Percentiles rank a stretch among this genome's conserved stretches.
Conservation (phyloP, 2,797 vertebrate species). For the Buceros bicornis region DNA sequence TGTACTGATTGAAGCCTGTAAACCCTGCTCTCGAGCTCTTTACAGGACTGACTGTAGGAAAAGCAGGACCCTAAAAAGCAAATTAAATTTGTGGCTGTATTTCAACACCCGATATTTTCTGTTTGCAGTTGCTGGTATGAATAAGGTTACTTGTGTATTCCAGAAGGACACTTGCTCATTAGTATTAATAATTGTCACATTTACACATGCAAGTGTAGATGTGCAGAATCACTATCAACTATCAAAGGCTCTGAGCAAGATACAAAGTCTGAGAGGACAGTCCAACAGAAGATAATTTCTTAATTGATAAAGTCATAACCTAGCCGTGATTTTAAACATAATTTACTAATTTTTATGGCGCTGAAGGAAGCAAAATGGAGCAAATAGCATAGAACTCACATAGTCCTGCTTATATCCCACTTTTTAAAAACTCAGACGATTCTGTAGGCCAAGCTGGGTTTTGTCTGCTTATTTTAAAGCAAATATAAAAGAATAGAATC, state of each 20-base stretch:
- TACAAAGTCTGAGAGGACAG: neutral
- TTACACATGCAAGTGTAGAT: neutral
- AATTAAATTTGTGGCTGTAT: neutral
- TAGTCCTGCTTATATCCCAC: neutral
- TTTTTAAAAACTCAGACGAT: neutral
- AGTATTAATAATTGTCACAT: neutral
- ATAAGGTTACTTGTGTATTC: neutral
- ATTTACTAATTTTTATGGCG: neutral
- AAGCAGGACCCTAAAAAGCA: neutral
- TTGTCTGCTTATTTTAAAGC: neutral
- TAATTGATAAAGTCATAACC: neutral
- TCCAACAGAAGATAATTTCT: neutral
- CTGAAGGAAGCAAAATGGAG: neutral
- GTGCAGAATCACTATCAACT: neutral
- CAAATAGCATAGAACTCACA: neutral
- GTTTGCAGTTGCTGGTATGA: neutral
- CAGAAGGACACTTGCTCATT: neutral
- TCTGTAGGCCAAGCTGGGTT: neutral
- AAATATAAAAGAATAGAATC: neutral
- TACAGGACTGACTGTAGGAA: neutral
- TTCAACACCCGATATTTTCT: neutral
- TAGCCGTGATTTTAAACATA: neutral
- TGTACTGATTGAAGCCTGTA: neutral
- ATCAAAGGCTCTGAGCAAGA: neutral
- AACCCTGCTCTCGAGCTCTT: neutral